These are phyloP conservation scores for Steatocranus sp. DNA, from an alignment of 2,797 vertebrate species.

Conservation along the genomic window DNA sequence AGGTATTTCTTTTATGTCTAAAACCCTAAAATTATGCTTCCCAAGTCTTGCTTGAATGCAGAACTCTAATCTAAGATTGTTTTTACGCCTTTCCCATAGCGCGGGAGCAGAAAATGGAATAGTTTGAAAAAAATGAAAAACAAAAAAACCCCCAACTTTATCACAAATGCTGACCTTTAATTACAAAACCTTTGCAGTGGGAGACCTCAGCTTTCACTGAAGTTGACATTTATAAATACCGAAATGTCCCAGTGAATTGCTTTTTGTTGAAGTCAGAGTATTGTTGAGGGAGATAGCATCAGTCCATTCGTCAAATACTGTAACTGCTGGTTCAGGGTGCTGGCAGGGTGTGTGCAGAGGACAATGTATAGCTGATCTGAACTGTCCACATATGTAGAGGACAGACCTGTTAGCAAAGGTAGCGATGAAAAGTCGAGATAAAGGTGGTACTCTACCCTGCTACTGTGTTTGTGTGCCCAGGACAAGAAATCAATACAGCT, in stretches of 20 bases:
- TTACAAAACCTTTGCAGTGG: slow-evolving; percentile 70
- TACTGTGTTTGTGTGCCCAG: slow-evolving; percentile 69
- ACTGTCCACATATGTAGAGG: slow-evolving; percentile 54
- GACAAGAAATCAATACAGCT: slow-evolving; percentile 78
- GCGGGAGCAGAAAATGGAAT: slow-evolving; percentile 39
- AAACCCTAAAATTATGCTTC: slow-evolving; percentile 12
- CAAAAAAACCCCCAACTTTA: slow-evolving; percentile 60
- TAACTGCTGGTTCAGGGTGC: slow-evolving; percentile 37
- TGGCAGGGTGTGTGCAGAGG: slow-evolving; percentile 41
- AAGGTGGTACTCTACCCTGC: slow-evolving; percentile 66
- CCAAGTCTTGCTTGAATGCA: neutral
- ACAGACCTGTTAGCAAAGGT: slow-evolving; percentile 56
- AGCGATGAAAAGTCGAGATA: slow-evolving; percentile 73
- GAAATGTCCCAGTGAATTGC: slow-evolving; percentile 72
- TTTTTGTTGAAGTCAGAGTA: slow-evolving; percentile 69
- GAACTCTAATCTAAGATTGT: slow-evolving; percentile 30
- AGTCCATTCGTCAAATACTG: slow-evolving; percentile 73
- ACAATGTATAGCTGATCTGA: slow-evolving; percentile 58
- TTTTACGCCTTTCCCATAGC: slow-evolving; percentile 14
- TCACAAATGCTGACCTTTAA: slow-evolving; percentile 79
- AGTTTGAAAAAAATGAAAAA: neutral
- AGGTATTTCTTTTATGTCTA: neutral
- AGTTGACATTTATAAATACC: slow-evolving; percentile 80
- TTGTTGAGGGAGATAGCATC: slow-evolving; percentile 72
- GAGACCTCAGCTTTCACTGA: slow-evolving; percentile 71